phyloP scores from a whole-genome alignment of 92 coral and sea anemone genomes.

The Epizoanthus rinbou region DNA sequence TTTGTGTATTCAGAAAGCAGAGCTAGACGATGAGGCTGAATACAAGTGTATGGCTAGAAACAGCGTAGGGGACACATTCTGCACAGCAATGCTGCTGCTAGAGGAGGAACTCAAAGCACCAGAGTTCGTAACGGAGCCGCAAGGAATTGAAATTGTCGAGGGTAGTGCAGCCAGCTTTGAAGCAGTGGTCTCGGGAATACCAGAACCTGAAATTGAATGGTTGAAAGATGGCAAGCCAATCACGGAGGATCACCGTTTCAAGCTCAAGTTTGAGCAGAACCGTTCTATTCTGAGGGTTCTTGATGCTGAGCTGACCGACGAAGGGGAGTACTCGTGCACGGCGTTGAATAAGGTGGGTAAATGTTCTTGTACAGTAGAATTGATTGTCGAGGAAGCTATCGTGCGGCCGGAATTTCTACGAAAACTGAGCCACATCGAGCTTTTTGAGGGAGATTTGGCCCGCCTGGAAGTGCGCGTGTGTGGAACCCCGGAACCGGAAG shows the following conservation, averaged over 20 bases:
- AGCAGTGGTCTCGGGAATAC: slow-evolving; percentile 75
- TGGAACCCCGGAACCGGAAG: slow-evolving; percentile 95
- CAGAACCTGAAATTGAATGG: slow-evolving; percentile 93
- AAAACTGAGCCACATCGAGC: slow-evolving; percentile 77
- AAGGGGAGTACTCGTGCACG: slow-evolving; percentile 90
- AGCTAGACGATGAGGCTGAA: slow-evolving; percentile 82
- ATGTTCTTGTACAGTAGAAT: slow-evolving; percentile 86
- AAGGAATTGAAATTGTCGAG: slow-evolving; percentile 62
- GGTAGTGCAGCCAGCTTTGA: slow-evolving; percentile 72
- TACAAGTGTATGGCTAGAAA: slow-evolving; percentile 89
- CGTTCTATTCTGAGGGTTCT: slow-evolving; percentile 76
- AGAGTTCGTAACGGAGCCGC: slow-evolving; percentile 68
- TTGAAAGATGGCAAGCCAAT: slow-evolving; percentile 86
- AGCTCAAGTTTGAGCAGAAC: slow-evolving; percentile 78
- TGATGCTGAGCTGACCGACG: slow-evolving; percentile 88
- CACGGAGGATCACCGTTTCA: slow-evolving; percentile 64
- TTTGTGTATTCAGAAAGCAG: slow-evolving; percentile 61
- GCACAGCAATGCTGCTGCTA: slow-evolving; percentile 79
- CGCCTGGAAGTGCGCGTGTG: slow-evolving; percentile 91
- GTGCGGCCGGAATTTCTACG: slow-evolving; percentile 88
- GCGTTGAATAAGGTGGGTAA: slow-evolving; percentile 86
- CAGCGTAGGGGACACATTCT: slow-evolving; percentile 77
- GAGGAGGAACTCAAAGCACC: slow-evolving; percentile 74
- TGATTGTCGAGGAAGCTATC: slow-evolving; percentile 82
- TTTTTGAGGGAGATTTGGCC: slow-evolving; percentile 88